Evolutionary conservation across 2,113 vertebrate genomes (phyloP), one percentile per base, ranked within the genome.

Genomic region (western clawed frog (Xenopus tropicalis)): DNA sequence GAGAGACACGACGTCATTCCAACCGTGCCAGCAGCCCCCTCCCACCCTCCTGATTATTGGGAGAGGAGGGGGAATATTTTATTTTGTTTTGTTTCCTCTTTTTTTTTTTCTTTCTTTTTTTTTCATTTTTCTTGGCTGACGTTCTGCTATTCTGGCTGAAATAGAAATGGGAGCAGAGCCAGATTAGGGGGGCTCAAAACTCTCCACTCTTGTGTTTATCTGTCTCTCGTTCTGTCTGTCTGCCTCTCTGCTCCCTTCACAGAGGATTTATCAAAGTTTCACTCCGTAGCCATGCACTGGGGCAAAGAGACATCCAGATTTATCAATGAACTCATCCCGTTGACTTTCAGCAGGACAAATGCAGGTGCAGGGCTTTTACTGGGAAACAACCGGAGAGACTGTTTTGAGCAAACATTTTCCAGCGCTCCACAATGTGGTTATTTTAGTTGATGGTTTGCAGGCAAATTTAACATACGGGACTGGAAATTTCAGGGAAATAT

Each of bases 71-170:
- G 66, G 58, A 56, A 59, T 69, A 58, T 74, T 74, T 74, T 67
- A 57, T 76, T 76, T 76, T 61, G 44, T 48, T 48, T 48, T 17
- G 13, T 48, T 63, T 75, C 62, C 52, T 59, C 68, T 69, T 43
- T 69, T 23, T 69, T 74, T 56, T 59, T 25, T 57, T 72, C 57
- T 65, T 56, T 48, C 59, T 66, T 43, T 52, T 66, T 74, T 74
- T 74, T 69, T 67, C 72, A 74, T 74, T 74, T 74, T 74, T 76
- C 73, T 76, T 76, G 73, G 73, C 73, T 76, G 73, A 69, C 29
- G 66, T 69, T 69, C 46, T 63, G 57, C 66, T 54, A 69, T 76
- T 76, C 73, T 76, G 73, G 73, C 73, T 76, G 73, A 76, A 76
- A 69, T 69, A 69, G 66, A 69, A 66, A 25, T 76, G 73, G 73